A percentile compares a stretch with the other conserved stretches of the same genome.
phyloP scores from a whole-genome alignment of 2,888 invertebrate species.

The Drosophila putrida region DNA sequence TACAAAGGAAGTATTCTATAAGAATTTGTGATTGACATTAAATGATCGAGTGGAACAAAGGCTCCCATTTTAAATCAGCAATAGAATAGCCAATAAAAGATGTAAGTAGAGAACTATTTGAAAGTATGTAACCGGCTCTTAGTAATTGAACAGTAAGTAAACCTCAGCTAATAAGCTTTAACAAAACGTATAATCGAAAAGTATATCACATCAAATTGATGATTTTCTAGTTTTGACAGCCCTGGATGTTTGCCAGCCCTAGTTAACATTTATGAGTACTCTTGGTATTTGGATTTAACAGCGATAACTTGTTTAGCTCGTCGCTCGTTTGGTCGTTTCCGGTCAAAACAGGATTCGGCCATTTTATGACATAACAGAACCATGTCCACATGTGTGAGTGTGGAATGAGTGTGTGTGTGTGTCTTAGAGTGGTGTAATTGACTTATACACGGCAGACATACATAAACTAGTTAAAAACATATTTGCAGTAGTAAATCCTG shows the following conservation, averaged over 20 bases:
- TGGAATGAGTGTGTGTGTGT: not conserved
- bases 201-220: too few species aligned
- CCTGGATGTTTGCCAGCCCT: not conserved
- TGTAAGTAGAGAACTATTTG: too few species aligned
- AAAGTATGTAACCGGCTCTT: too few species aligned
- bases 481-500: constrained; percentile 57
- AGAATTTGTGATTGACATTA: not conserved
- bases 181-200: too few species aligned
- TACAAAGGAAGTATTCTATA: not conserved
- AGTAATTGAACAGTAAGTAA: too few species aligned
- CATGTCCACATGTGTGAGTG: not conserved
- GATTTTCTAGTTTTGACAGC: not conserved
- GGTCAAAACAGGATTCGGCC: constrained; percentile 34
- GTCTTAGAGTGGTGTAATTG: constrained; percentile 42
- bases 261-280: constrained; percentile 6
- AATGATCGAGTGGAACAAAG: not conserved
- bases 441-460: constrained; percentile 49
- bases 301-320: constrained; percentile 50
- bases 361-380: constrained; percentile 33
- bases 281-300: constrained; percentile 50
- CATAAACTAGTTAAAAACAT: constrained; percentile 70
- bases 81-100: too few species aligned
- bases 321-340: constrained; percentile 42
- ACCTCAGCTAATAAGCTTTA: too few species aligned
- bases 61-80: too few species aligned